A percentile compares a stretch with the other conserved stretches of the same genome.
These are phyloP conservation scores for Ginglymostoma cirratum DNA, from an alignment of 2,113 vertebrate species.

Conservation along the genomic window DNA sequence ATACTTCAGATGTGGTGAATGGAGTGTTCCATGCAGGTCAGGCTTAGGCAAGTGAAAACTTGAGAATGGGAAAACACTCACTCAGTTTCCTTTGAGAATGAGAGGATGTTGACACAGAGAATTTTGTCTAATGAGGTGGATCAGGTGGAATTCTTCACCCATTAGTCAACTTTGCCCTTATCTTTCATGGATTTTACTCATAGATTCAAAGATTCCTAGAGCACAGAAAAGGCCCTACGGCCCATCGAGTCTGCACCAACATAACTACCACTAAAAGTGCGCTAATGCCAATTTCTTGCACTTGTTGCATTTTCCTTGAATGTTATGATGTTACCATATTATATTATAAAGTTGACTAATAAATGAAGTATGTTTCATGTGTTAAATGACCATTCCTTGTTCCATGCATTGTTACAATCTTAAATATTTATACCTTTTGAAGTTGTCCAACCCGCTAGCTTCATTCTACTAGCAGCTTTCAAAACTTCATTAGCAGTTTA, in stretches of 20 bases:
- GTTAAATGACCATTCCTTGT: background rate
- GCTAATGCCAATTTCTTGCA: no score
- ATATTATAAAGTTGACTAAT: background rate
- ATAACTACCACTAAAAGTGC: no score
- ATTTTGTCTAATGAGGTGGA: background rate
- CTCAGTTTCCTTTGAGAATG: background rate
- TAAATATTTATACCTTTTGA: background rate
- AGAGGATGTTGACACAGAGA: background rate
- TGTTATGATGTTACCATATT: no score
- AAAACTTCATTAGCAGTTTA: background rate
- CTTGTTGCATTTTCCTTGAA: no score
- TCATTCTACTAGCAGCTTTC: background rate
- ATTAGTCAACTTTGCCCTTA: no score
- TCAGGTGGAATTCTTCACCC: background rate
- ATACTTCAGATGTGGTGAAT: background rate
- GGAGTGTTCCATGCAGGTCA: background rate
- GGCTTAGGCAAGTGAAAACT: background rate
- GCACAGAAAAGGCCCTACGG: no score
- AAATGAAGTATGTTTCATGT: background rate
- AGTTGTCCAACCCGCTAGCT: background rate
- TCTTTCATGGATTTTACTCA: no score
- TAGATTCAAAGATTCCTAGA: no score
- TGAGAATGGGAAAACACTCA: background rate
- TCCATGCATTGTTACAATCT: background rate
- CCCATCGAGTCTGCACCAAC: no score